phyloP scores from a whole-genome alignment of 2,888 invertebrate genomes.

The Noctua pronuba region DNA sequence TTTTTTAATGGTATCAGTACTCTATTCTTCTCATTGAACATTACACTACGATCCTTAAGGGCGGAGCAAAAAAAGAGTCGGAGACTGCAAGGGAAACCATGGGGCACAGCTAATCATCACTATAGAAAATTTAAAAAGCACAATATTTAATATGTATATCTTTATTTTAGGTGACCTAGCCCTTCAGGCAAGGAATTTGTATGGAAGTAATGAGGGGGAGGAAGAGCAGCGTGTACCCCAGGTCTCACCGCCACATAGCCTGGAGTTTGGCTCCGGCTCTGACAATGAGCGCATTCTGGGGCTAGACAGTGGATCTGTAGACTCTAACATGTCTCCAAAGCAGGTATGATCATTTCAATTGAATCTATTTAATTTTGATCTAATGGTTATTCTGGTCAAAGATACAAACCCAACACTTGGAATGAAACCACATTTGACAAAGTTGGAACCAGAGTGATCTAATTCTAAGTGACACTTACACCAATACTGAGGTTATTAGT shows the following conservation, averaged over 20 bases:
- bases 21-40: not conserved
- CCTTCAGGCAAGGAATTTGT: constrained; percentile 86
- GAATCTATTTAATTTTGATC: not conserved
- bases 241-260: constrained; percentile 93
- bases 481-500: too few species aligned
- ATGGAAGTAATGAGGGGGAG: constrained; percentile 90
- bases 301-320: constrained; percentile 94
- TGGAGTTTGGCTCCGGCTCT: constrained; percentile 93
- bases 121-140: not conserved
- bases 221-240: constrained; percentile 96
- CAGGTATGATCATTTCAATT: constrained; percentile 87
- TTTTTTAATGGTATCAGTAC: not conserved
- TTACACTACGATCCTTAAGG: not conserved
- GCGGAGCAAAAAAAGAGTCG: not conserved
- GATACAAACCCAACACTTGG: not conserved
- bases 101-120: not conserved
- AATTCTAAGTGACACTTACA: too few species aligned
- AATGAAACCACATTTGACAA: not conserved
- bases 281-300: constrained; percentile 96
- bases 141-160: not conserved
- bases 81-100: not conserved
- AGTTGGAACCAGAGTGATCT: too few species aligned
- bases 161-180: constrained; percentile 83
- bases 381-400: not conserved
- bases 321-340: constrained; percentile 95